Base-by-base conservation (phyloP, 2,797 vertebrate genomes). In the Crocidura indochinensis region DNA sequence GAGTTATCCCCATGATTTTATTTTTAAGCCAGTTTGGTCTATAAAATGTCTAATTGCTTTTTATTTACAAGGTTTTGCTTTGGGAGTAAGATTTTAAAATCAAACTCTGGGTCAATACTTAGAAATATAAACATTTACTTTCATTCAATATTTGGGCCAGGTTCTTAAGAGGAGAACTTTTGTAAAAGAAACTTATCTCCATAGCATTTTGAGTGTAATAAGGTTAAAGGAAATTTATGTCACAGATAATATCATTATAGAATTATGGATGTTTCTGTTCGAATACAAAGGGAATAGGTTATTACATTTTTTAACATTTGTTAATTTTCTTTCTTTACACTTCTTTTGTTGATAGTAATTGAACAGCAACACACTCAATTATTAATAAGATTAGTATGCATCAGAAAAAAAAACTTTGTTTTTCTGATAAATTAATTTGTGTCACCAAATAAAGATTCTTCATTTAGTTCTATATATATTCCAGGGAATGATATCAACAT, bases 1-100 rank as follows among this genome's bases (percentile, higher is more conserved):
- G 24, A 76, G 38, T 80, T 29, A 81, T 81, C 31, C 1, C 22
- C 4, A 68, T 20, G 75, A 51, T 27, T 80, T 81, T 24, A 79
- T 79, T 75, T 77, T 87, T 67, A 91, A 93, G 11, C 6, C 56
- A 73, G 26, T 44, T 6, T 92, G 68, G 51, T 49, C 44, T 83
- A 67, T 65, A 82, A 75, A 90, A 81, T 75, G 72, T 90, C 3
- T 80, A 73, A 44, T 26, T 29, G 20, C 44, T 65, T 75, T 79
- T 74, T 75, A 65, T 78, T 78, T 26, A 62, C 6, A 87, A 67
- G 31, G 15, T 8, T 27, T 60, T 47, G 31, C 19, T 10, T 29
- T 56, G 31, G 1, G 11, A 47, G 10, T 74, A 60, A 91, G 67
- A 14, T 51, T 83, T 90, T 88, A 62, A 73, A 72, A 64, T 81